Evolutionary conservation across 2,113 vertebrate species (phyloP), one percentile per base, ranked within the genome.

Genomic region (Dermatemys mawii): DNA sequence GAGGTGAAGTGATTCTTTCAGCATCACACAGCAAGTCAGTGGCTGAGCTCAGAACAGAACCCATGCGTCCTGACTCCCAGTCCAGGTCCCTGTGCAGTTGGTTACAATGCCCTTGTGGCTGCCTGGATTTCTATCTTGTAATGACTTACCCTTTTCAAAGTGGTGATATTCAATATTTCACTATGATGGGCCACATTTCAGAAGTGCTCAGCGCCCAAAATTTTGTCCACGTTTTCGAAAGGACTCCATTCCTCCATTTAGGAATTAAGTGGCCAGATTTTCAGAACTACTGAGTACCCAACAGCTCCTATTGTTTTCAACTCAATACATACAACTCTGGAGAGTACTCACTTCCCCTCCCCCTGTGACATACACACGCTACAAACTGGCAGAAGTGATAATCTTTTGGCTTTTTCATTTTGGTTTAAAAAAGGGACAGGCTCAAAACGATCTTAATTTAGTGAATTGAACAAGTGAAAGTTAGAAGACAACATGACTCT

Each of bases 391-490:
- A 92, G 29, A 2, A 60, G 82, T 54, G 81, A 29, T 92, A 91
- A 88, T 3, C 2, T 1, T 51, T 5, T 26, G 38, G 70, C 6
- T 4, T 11, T 38, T 2, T 44, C 8, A 16, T 0, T 0, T n/a
- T 48, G 82, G 60, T 91, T 81, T 60, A 48, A 1, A 27, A 24
- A 0, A 32, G 49, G 41, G 26, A 2, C 32, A 87, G 26, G 22
- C 26, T 85, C 55, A 82, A 91, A 86, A 90, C 53, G 63, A 3
- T 55, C 7, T 50, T 86, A 26, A 46, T 76, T n/a, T 50, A 35
- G 3, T 53, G 92, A 44, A 44, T 90, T 95, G 50, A 91, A 3
- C 46, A 83, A 78, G n/a, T 51, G 8, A 1, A 94, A 90, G 22
- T 46, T 57, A 75, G 90, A 96, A 32, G 4, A 0, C 60, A 51